These are phyloP conservation scores for Trypoxylus dichotomus DNA, from an alignment of 1,140 invertebrate species.

Conservation along the genomic window DNA sequence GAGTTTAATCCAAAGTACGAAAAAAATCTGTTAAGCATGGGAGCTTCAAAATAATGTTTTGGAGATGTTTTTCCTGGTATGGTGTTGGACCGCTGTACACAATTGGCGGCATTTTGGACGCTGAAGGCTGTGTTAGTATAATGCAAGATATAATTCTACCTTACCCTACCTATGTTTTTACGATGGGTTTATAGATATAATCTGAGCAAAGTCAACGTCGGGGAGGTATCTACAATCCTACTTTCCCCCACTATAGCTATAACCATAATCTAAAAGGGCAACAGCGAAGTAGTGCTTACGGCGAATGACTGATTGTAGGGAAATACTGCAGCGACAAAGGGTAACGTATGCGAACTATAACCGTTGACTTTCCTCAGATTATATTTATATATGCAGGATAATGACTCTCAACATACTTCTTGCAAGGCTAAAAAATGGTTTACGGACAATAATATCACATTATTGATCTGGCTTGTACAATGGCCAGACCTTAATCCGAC, in stretches of 20 bases:
- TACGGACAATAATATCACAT: slow-evolving; percentile 37
- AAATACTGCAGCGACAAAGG: too few species aligned
- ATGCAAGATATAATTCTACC: neutral
- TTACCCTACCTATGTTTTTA: neutral
- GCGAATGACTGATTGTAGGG: too few species aligned
- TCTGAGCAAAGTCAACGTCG: too few species aligned
- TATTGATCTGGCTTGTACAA: slow-evolving; percentile 46
- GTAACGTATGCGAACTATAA: too few species aligned
- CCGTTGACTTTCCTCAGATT: too few species aligned
- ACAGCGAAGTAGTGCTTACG: too few species aligned
- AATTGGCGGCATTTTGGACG: neutral
- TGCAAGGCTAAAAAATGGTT: slow-evolving; percentile 41
- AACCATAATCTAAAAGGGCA: too few species aligned
- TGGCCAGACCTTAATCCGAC: slow-evolving; percentile 52
- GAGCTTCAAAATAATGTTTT: slow-evolving; percentile 15
- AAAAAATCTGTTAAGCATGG: slow-evolving; percentile 24
- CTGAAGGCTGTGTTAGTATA: neutral
- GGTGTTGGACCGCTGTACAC: slow-evolving; percentile 14
- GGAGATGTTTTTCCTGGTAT: slow-evolving; percentile 13
- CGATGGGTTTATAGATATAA: slow-evolving; percentile 41
- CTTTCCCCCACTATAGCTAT: too few species aligned
- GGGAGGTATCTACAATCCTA: too few species aligned
- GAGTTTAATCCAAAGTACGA: neutral
- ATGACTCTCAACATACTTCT: slow-evolving; percentile 49
- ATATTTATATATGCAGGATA: slow-evolving; percentile 48